phyloP scores from a whole-genome alignment of 2,888 invertebrate genomes.

The Sthenelais limicola region DNA sequence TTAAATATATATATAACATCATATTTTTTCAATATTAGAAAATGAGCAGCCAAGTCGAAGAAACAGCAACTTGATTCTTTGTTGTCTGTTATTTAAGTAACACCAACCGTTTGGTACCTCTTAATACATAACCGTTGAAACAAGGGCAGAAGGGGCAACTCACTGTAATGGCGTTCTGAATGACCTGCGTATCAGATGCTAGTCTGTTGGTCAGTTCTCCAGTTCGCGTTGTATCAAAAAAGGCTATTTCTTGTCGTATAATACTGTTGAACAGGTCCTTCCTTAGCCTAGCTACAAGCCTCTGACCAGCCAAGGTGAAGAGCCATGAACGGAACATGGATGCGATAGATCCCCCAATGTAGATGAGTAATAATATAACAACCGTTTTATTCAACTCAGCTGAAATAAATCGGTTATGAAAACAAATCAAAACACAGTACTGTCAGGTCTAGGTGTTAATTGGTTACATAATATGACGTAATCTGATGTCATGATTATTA shows the following conservation, averaged over 20 bases:
- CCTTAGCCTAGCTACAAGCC: slow-evolving; percentile 68
- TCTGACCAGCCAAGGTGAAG: slow-evolving; percentile 68
- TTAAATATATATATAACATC: no score
- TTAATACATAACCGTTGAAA: no score
- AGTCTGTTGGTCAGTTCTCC: slow-evolving; percentile 70
- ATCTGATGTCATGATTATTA: no score
- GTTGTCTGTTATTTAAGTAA: no score
- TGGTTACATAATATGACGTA: no score
- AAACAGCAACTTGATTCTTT: no score
- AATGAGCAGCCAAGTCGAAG: no score
- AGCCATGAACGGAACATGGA: slow-evolving; percentile 64
- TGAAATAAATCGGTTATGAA: slow-evolving; percentile 48
- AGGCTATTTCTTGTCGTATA: slow-evolving; percentile 67
- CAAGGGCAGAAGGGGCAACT: no score
- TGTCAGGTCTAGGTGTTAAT: no score
- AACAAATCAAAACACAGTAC: no score
- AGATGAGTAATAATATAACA: slow-evolving; percentile 62
- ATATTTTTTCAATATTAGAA: no score
- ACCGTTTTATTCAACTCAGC: slow-evolving; percentile 64
- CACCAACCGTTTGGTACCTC: no score
- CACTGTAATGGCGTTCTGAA: slow-evolving; percentile 70
- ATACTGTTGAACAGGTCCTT: slow-evolving; percentile 61
- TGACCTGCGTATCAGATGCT: slow-evolving; percentile 69
- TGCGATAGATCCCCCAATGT: slow-evolving; percentile 61
- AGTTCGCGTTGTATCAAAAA: slow-evolving; percentile 69